Evolutionary conservation across 2,113 vertebrate species (phyloP).

Genomic region (Pachypanchax playfairii): DNA sequence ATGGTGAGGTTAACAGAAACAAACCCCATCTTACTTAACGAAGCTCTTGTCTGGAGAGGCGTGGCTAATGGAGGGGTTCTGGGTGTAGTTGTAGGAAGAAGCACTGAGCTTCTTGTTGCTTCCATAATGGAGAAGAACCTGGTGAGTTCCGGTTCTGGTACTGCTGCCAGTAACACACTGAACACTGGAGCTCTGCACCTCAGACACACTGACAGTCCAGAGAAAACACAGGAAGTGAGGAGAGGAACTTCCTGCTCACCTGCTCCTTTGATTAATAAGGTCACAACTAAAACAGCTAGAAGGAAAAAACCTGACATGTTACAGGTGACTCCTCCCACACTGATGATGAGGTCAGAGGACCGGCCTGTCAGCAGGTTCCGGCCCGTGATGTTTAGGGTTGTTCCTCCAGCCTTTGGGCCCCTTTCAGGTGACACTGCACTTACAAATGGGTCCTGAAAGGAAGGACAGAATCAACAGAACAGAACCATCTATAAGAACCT

Average conservation of each 20-base stretch:
- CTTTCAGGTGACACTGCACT: slow-evolving; percentile 84
- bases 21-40: slow-evolving; percentile 78
- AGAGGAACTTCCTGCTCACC: no score
- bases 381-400: slow-evolving; percentile 86
- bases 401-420: slow-evolving; percentile 92
- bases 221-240: neutral
- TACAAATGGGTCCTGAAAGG: slow-evolving; percentile 86
- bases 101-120: slow-evolving; percentile 77
- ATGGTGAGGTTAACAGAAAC: neutral
- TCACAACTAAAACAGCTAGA: no score
- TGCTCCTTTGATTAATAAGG: no score
- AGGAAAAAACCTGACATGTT: slow-evolving; percentile 92
- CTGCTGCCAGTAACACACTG: slow-evolving; percentile 86
- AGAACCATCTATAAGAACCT: no score
- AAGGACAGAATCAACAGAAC: neutral
- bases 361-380: slow-evolving; percentile 89
- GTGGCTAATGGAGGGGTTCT: slow-evolving; percentile 88
- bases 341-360: slow-evolving; percentile 83
- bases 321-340: slow-evolving; percentile 88
- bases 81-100: slow-evolving; percentile 84
- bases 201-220: slow-evolving; percentile 82
- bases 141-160: slow-evolving; percentile 79
- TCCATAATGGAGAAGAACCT: slow-evolving; percentile 86
- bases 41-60: slow-evolving; percentile 91
- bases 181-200: slow-evolving; percentile 81